A percentile compares a stretch with the other conserved stretches of the same genome.
Evolutionary conservation across 1,140 invertebrate species (phyloP).

Genomic region (Trichonephila clavipes): DNA sequence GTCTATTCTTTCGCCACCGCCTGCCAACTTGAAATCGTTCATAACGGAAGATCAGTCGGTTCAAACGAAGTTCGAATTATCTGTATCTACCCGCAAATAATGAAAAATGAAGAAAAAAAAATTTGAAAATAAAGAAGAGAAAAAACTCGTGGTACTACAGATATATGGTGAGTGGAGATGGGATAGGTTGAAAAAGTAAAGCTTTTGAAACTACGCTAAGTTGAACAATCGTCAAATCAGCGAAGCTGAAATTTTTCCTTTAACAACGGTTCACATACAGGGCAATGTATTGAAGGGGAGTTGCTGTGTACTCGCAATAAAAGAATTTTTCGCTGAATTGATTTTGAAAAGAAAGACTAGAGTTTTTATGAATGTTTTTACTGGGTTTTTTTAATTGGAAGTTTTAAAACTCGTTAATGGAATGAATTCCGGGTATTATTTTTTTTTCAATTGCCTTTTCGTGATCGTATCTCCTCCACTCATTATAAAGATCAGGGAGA

Average conservation of each 20-base stretch:
- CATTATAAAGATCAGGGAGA: not conserved
- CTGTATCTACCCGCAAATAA: conserved; percentile 67
- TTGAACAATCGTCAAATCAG: conserved; percentile 71
- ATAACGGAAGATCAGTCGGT: conserved; percentile 13
- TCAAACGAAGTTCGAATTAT: conserved; percentile 66
- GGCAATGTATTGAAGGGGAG: conserved; percentile 8
- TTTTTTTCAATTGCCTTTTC: not conserved
- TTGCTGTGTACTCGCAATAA: not conserved
- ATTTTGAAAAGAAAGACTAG: conserved; percentile 28
- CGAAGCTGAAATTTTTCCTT: conserved; percentile 59
- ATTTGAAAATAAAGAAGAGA: not conserved
- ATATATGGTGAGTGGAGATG: not conserved
- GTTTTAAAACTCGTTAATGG: conserved; percentile 53
- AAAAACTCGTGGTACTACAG: not conserved
- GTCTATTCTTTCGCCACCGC: not conserved
- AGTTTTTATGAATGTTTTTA: conserved; percentile 45
- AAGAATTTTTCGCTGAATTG: conserved; percentile 64
- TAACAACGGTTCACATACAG: not conserved
- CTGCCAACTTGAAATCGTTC: conserved; percentile 26
- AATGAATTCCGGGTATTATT: not conserved
- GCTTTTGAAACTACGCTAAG: conserved; percentile 41
- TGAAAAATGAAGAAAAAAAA: not conserved
- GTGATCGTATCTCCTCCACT: not conserved
- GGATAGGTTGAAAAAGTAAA: conserved; percentile 17
- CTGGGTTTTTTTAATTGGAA: conserved; percentile 51